Evolutionary conservation across 2,113 vertebrate species (phyloP).

Genomic region (Catharus fuscescens): DNA sequence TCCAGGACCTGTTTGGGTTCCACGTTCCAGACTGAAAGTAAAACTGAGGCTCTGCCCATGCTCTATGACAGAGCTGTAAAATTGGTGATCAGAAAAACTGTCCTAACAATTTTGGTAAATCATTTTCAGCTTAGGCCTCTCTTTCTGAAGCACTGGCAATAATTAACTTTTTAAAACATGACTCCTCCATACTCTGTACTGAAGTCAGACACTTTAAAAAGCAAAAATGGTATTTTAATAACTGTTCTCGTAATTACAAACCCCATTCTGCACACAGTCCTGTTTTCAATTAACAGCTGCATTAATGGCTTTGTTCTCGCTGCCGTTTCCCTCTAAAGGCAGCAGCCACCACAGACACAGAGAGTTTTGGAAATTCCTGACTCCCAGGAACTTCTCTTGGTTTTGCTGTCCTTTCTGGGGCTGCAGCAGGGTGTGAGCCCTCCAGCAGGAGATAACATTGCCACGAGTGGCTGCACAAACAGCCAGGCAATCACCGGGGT

Average conservation of each 20-base stretch:
- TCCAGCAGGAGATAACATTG: not conserved
- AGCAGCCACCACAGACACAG: not conserved
- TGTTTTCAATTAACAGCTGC: not conserved
- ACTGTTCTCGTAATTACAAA: not conserved
- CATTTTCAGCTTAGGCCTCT: not conserved
- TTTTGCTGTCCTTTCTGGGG: not conserved
- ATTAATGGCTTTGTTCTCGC: not conserved
- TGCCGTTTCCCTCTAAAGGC: not conserved
- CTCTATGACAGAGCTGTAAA: fast-evolving
- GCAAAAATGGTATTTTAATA: constrained; percentile 24
- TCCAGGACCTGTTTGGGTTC: fast-evolving
- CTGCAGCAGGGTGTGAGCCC: fast-evolving
- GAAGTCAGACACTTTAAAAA: not conserved
- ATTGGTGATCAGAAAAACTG: not conserved
- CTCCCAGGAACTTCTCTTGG: not conserved
- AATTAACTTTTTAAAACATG: not conserved
- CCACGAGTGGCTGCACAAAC: not conserved
- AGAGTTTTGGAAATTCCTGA: not conserved
- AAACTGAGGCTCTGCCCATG: not conserved
- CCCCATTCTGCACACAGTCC: not conserved
- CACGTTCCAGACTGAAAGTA: fast-evolving
- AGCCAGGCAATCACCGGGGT: no score
- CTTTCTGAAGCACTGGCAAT: not conserved
- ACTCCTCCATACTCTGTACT: not conserved
- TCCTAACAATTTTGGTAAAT: not conserved